Base-by-base conservation (phyloP, 2,888 invertebrate species). In the Drosophila basisetae region DNA sequence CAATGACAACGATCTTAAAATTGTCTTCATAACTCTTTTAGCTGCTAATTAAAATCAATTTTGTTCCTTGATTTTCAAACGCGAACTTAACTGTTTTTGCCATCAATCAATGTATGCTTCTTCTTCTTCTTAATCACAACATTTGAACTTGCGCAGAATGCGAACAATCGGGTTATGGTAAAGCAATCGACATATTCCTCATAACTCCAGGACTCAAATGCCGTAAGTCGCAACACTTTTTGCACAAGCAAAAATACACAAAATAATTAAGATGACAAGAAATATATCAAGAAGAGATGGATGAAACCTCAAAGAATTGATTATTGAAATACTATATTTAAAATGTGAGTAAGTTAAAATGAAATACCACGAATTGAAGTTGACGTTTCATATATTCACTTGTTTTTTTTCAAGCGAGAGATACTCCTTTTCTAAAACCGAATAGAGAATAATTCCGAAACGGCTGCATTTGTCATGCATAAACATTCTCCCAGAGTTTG, bases 91-190 rank as follows among this genome's bases (percentile, higher is more conserved):
- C 18, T 10, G 11, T 52, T 31, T 30, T 49, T 50, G 13, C 31
- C 49, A 49, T 22, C 49, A 49, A 65, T 13, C 47, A 9, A 13
- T 49, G 49, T n/a, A 4, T 18, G 13, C 49, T 22, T 37, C 18
- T 52, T 49, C 18, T 52, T 49, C 22, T 33, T 39, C 25, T 50
- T 22, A 52, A 9, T 52, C 49, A 50, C 22, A 9, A 53, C 37
- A 18, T 30, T 50, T 52, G 11, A 30, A 52, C 11, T 54, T 54
- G 55, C 54, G 37, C 37, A 47, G 16, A 43, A 47, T 47, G 47
- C 22, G 13, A 47, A 3, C 58, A 5, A 68, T 55, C 47, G 70
- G 33, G 11, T 69, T 54, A 55, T 47, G 47, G 54, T n/a, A 68
- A 68, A 11, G 13, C 54, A n/a, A 53, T 53, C 35, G 35, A 54